These are phyloP conservation scores for Heptranchias perlo DNA, from an alignment of 2,113 vertebrate species.

Conservation along the genomic window DNA sequence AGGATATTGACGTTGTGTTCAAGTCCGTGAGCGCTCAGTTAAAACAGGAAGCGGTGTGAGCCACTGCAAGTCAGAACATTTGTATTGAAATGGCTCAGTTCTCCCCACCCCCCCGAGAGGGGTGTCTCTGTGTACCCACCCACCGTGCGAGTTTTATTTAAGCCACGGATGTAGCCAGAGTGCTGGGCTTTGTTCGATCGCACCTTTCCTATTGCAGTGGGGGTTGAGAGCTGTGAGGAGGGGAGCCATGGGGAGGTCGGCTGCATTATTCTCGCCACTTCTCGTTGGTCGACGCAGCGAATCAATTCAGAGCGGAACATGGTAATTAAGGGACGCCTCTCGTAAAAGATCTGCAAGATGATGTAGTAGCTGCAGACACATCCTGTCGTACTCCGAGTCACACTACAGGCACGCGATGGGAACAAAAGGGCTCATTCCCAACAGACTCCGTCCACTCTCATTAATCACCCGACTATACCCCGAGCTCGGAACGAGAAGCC, in stretches of 20 bases:
- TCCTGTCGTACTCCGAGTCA: neutral
- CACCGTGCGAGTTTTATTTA: neutral
- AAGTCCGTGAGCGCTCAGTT: neutral
- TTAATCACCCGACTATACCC: neutral
- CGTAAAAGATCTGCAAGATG: neutral
- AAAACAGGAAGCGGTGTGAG: neutral
- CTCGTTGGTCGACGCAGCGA: neutral
- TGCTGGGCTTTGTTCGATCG: too few relatives aligned
- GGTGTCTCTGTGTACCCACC: neutral
- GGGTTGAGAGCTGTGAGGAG: neutral
- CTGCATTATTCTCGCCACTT: neutral
- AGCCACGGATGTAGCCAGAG: neutral
- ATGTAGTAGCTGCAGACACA: neutral
- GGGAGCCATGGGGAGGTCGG: neutral
- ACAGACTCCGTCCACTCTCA: neutral
- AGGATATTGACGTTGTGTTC: neutral
- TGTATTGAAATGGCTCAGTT: neutral
- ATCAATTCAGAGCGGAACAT: neutral
- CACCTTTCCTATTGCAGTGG: neutral
- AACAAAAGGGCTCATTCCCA: neutral
- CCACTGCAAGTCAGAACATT: neutral
- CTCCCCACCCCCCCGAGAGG: neutral
- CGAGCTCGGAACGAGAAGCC: neutral
- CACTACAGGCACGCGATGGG: neutral
- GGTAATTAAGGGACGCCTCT: neutral